Evolutionary conservation across 2,888 invertebrate genomes (phyloP), one percentile per base, ranked within the genome.

Genomic region (Cylindroiulus punctatus): DNA sequence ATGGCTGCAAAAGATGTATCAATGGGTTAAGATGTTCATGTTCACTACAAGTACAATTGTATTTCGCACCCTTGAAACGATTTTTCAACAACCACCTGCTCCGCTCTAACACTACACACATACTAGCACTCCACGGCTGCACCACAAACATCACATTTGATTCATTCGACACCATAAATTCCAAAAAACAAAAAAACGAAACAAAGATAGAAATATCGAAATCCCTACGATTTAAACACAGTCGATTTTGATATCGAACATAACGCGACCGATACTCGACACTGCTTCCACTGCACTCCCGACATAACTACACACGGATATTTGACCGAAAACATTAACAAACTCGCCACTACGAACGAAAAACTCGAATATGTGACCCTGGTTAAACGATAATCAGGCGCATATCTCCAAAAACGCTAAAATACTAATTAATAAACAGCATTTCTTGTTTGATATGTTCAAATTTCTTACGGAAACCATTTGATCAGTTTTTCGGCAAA

Each of bases 311-410:
- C 65, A 65, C 65, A 65, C 26, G 26, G 65, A n/a, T 22, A 65
- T n/a, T 22, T n/a, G 26, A 10, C 26, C 26, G 26, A 65, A 65
- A 65, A 65, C 65, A 65, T 65, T 65, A 26, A 65, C 7, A 65
- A 65, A 65, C 26, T 22, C n/a, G 65, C 65, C 65, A 65, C 65
- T 65, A 65, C 65, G 10, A 57, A 12, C 26, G 12, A 5, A 26
- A 65, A 65, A 65, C 65, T 65, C 65, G 65, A 65, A 65, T 65
- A 65, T 65, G 65, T 65, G 65, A 65, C 65, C 65, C 65, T 65
- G 65, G 65, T 65, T 65, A 65, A 65, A 65, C 65, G 26, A 65
- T 2, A 65, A 26, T 65, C 65, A 65, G 65, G 65, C 12, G 65
- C 65, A 1, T 10, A 26, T 65, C 65, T 65, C 10, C 65, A 26